A percentile compares a stretch with the other conserved stretches of the same genome.
phyloP scores from a whole-genome alignment of 2,888 invertebrate species.

The Dryobotodes eremita region DNA sequence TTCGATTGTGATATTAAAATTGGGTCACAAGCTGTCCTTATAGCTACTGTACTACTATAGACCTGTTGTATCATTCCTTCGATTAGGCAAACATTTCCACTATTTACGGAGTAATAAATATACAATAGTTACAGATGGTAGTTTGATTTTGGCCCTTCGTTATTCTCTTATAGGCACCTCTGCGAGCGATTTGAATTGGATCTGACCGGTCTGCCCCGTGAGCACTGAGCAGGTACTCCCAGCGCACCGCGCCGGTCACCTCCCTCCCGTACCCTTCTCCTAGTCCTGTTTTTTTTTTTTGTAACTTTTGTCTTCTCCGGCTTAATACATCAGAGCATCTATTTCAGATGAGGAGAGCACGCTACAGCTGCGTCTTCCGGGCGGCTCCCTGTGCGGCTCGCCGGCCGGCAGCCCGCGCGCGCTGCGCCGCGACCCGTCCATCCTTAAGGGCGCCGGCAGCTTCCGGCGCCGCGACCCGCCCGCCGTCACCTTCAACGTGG shows the following conservation, averaged over 20 bases:
- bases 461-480: slow-evolving; percentile 80
- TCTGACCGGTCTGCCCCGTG: slow-evolving; percentile 17
- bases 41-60: slow-evolving; percentile 37
- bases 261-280: slow-evolving; percentile 39
- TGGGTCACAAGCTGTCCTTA: slow-evolving; percentile 40
- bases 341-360: slow-evolving; percentile 86
- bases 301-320: slow-evolving; percentile 43
- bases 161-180: slow-evolving; percentile 55
- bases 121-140: slow-evolving; percentile 76
- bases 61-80: slow-evolving; percentile 63
- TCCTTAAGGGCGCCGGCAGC: slow-evolving; percentile 79
- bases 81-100: slow-evolving; percentile 52
- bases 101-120: slow-evolving; percentile 75
- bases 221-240: slow-evolving; percentile 49
- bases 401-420: slow-evolving; percentile 76
- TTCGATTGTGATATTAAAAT: slow-evolving; percentile 66
- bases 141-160: slow-evolving; percentile 79
- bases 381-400: slow-evolving; percentile 65
- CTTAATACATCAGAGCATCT: slow-evolving; percentile 67
- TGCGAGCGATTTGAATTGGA: slow-evolving; percentile 50
- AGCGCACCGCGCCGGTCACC: slow-evolving; percentile 28
- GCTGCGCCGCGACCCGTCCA: slow-evolving; percentile 80
- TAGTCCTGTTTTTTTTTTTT: slow-evolving; percentile 24
- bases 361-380: slow-evolving; percentile 75
- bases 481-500: slow-evolving; percentile 88